Evolutionary conservation across 2,797 vertebrate species (phyloP).

Genomic region (Urocyon cinereoargenteus): DNA sequence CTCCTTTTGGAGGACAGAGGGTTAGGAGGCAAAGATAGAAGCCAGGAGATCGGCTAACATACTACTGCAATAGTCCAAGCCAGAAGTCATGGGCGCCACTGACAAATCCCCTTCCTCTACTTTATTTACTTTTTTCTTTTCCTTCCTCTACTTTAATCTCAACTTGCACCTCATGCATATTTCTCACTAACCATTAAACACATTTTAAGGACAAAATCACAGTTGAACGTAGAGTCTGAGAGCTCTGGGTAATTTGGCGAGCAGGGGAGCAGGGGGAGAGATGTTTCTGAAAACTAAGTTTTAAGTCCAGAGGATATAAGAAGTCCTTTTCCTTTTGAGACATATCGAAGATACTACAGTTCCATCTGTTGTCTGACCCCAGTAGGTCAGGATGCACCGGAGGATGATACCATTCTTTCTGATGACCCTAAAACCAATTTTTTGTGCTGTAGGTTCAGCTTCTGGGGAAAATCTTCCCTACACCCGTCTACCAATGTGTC

Average conservation of each 20-base stretch:
- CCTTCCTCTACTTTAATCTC: not conserved
- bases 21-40: not conserved
- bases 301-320: not conserved
- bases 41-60: not conserved
- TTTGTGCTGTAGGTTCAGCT: not conserved
- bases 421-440: conserved; percentile 23
- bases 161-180: fast-evolving
- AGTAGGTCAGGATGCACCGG: not conserved
- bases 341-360: fast-evolving
- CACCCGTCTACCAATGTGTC: conserved; percentile 7
- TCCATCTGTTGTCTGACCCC: fast-evolving
- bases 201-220: not conserved
- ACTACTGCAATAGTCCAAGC: not conserved
- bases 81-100: fast-evolving
- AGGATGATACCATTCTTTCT: not conserved
- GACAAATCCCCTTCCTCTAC: not conserved
- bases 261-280: not conserved
- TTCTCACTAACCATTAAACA: not conserved
- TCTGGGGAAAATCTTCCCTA: not conserved
- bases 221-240: not conserved
- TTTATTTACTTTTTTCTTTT: no score
- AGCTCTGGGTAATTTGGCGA: not conserved
- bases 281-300: not conserved
- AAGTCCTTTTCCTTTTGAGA: not conserved
- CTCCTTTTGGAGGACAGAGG: not conserved